Evolutionary conservation across 2,113 vertebrate genomes (phyloP), one percentile per base, ranked within the genome.

Genomic region (Thunnus maccoyii): DNA sequence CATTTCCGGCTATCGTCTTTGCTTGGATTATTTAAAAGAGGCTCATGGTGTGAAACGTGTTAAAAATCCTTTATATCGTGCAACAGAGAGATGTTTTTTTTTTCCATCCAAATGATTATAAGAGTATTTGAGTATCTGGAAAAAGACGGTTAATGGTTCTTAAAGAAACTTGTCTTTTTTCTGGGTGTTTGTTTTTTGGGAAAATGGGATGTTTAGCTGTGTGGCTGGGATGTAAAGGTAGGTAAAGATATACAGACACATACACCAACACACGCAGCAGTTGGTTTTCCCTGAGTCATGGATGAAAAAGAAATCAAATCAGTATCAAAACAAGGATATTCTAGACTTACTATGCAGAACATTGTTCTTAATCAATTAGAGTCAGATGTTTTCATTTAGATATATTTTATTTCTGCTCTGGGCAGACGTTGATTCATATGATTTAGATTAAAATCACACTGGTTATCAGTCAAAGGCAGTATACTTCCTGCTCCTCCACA

Each of bases 381-480:
- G 93, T 96, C 95, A 95, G 94, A 94, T 95, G 94, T 92, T 95
- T 96, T 93, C 91, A 88, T 92, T 95, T 95, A 94, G 90, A 92
- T 89, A 79, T 90, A 90, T 92, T 93, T 94, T 78, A 83, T 83
- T 87, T 87, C 75, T 78, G 88, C 81, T 81, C 72, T 47, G 89
- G 74, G 47, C 85, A 90, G 88, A 92, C 88, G 76, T 93, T 88
- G 91, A 92, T 94, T 95, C 94, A 94, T 92, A 94, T 94, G 91
- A 95, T 95, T 95, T 94, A 90, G 94, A 95, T 95, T 94, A 94
- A 93, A 91, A 92, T 91, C 84, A 76, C 87, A 90, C 92, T 90
- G 85, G 88, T 91, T 93, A 93, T 93, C 87, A 89, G 90, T 94
- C 93, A 93, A 92, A 92, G 74, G 88, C 86, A 70, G 87, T 87